Conservation (phyloP, 2,888 invertebrate genomes). For the Andrena bicolor region DNA sequence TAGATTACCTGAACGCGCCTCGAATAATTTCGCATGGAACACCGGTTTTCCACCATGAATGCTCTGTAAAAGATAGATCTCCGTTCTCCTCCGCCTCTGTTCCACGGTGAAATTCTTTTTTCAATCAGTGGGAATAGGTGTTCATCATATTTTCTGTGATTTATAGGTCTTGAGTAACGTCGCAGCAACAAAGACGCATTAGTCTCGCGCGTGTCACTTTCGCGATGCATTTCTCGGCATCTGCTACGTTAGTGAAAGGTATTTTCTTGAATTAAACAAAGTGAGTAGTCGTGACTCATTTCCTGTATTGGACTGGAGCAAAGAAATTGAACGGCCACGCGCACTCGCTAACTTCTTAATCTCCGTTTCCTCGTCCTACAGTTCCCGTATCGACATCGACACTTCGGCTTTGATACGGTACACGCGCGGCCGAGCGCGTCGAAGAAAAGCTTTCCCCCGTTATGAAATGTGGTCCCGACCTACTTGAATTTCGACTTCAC, state of each 20-base stretch:
- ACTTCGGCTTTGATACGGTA: constrained; percentile 12
- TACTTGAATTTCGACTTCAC: constrained; percentile 51
- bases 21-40: constrained; percentile 52
- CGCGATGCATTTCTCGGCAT: too few species aligned
- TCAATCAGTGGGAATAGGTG: not conserved
- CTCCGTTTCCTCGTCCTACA: not conserved
- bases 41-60: constrained; percentile 2
- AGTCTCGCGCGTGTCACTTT: not conserved
- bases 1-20: constrained; percentile 56
- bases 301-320: too few species aligned
- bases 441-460: constrained; percentile 28
- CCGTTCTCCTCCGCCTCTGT: not conserved
- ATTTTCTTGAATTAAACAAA: too few species aligned
- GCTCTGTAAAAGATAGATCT: constrained; percentile 3
- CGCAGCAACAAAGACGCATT: not conserved
- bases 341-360: constrained; percentile 8
- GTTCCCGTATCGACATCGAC: not conserved
- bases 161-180: not conserved
- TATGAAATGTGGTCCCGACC: constrained; percentile 31
- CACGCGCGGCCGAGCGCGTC: not conserved
- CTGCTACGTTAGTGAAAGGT: too few species aligned
- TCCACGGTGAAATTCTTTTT: constrained; percentile 1
- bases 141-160: not conserved
- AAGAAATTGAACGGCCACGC: too few species aligned
- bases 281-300: too few species aligned